These are phyloP conservation scores for Calyptommatus sinebrachiatus DNA, from an alignment of 2,113 vertebrate genomes.

Conservation along the genomic window DNA sequence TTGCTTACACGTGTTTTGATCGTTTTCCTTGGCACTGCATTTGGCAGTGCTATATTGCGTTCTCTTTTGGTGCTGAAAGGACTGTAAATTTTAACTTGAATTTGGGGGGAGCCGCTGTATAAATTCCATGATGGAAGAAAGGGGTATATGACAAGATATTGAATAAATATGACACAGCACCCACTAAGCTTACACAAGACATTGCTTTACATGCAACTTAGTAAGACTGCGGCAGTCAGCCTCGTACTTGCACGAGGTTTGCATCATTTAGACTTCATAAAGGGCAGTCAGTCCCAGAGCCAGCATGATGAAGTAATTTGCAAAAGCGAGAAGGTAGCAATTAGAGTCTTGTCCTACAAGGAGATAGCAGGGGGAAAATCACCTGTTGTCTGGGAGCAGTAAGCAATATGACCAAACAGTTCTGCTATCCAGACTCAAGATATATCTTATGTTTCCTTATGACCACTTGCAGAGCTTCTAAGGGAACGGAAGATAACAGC, in stretches of 20 bases:
- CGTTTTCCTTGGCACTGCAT: no score
- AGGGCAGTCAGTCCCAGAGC: background rate
- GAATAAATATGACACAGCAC: background rate
- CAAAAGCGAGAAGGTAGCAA: background rate
- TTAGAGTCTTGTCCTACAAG: background rate
- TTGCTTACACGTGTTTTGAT: no score
- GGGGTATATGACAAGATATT: background rate
- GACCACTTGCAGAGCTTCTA: background rate
- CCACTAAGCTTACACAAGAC: background rate
- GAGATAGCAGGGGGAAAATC: no score
- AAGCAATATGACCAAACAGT: background rate
- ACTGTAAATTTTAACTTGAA: no score
- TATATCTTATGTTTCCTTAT: background rate
- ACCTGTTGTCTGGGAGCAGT: no score
- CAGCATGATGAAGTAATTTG: background rate
- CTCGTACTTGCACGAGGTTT: no score
- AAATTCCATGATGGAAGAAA: background rate
- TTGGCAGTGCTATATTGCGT: no score
- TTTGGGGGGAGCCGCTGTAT: no score
- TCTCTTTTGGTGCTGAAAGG: no score
- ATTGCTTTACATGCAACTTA: background rate
- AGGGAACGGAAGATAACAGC: background rate
- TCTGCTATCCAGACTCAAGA: background rate
- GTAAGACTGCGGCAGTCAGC: no score
- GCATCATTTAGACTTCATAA: background rate